Evolutionary conservation across 2,888 invertebrate species (phyloP).

Genomic region (Mesochorus sp.): DNA sequence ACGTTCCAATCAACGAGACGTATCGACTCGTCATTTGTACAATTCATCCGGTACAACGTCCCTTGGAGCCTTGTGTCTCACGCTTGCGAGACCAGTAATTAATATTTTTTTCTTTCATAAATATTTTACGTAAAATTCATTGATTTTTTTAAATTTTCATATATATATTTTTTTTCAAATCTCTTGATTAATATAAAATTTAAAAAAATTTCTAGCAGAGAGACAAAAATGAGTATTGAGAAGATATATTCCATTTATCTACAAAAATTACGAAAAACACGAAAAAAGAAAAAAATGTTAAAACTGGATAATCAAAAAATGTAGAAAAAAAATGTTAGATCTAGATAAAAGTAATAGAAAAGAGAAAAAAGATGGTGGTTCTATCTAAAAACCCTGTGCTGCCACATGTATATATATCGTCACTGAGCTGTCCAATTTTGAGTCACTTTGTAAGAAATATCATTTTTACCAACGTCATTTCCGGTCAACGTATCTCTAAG

Average conservation of each 20-base stretch:
- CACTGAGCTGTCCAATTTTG: neutral
- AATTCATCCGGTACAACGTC: neutral
- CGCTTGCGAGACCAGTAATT: neutral
- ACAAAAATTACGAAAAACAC: too few species aligned
- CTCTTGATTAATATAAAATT: too few species aligned
- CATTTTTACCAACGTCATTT: conserved; percentile 21
- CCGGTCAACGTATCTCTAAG: neutral
- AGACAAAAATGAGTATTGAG: too few species aligned
- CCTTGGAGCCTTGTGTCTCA: neutral
- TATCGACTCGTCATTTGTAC: conserved; percentile 1
- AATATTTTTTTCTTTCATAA: too few species aligned
- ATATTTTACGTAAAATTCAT: too few species aligned
- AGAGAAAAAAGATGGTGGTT: neutral
- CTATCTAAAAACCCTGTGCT: neutral
- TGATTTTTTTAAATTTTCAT: neutral
- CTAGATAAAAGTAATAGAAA: too few species aligned
- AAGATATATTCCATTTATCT: too few species aligned
- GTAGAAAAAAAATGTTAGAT: too few species aligned
- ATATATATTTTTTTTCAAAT: too few species aligned
- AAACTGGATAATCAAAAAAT: too few species aligned
- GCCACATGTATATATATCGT: neutral
- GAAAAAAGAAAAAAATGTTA: too few species aligned
- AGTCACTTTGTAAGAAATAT: conserved; percentile 4
- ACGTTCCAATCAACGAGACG: conserved; percentile 16
- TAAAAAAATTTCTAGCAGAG: too few species aligned